Evolutionary conservation across 2,888 invertebrate species (phyloP), one percentile per base, ranked within the genome.

Genomic region (Brachypterus glaber): DNA sequence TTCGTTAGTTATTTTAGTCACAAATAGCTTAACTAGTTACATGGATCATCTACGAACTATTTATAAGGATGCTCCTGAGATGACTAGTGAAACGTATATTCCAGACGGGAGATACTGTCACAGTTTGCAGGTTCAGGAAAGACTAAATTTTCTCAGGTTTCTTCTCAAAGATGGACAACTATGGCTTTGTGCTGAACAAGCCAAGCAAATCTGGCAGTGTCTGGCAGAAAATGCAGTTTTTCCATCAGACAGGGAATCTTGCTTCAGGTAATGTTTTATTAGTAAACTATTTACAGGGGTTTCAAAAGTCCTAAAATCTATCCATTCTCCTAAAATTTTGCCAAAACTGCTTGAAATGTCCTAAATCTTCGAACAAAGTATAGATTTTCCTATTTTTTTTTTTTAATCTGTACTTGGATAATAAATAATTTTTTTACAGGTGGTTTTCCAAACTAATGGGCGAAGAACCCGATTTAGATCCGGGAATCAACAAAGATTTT

Each of bases 391-490:
- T n/a, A n/a, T n/a, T n/a, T n/a, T n/a, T n/a, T n/a, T n/a, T n/a
- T n/a, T n/a, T n/a, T n/a, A n/a, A n/a, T n/a, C n/a, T n/a, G n/a
- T n/a, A n/a, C n/a, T n/a, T n/a, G n/a, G n/a, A n/a, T n/a, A n/a
- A n/a, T n/a, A n/a, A n/a, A n/a, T n/a, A n/a, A n/a, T n/a, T n/a
- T n/a, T n/a, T n/a, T n/a, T n/a, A n/a, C n/a, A n/a, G 90, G 55
- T 96, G 96, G 96, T 96, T 95, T 69, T 90, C 93, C 25, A 95
- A 95, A 68, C 68, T 92, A 24, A 91, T 92, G 91, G 89, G 89
- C 12, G 95, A 95, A 52, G 95, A 96, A 60, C 93, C 95, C 1
- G 96, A 96, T 65, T 69, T 96, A 37, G 96, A 96, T 68, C 95
- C 95, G 1, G 90, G 91, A 51, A 91, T 95, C 39, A 92, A 91